Evolutionary conservation across 2,113 vertebrate species (phyloP).

Genomic region (Callocephalon fimbriatum): DNA sequence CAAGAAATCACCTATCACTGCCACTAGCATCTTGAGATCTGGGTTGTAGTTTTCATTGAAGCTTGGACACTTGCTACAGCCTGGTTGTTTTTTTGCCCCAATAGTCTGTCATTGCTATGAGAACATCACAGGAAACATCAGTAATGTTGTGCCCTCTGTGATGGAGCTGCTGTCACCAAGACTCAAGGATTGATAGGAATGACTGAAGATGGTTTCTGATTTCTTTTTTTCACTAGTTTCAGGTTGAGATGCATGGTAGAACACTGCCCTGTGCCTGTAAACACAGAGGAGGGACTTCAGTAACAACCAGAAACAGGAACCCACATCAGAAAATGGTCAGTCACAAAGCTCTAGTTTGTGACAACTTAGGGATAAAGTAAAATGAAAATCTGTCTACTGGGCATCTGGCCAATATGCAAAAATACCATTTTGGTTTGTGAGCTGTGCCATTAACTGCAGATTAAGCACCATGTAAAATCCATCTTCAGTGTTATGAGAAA

Average conservation of each 20-base stretch:
- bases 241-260: background rate
- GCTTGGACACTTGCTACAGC: background rate
- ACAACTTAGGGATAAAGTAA: background rate
- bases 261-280: background rate
- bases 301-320: background rate
- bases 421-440: background rate
- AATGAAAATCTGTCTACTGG: background rate
- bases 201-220: background rate
- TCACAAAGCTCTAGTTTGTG: background rate
- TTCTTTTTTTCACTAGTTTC: conserved; percentile 44
- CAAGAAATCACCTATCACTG: background rate
- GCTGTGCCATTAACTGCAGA: background rate
- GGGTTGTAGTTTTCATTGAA: background rate
- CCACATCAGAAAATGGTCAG: background rate
- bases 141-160: background rate
- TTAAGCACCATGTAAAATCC: background rate
- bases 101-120: background rate
- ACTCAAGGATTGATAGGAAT: background rate
- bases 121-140: background rate
- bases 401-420: background rate
- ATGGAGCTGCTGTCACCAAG: background rate
- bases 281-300: background rate
- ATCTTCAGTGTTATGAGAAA: background rate
- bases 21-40: background rate
- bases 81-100: conserved; percentile 9